Percentiles rank a stretch among this genome's conserved stretches.
phyloP scores from a whole-genome alignment of 2,113 vertebrate genomes.

The Bos taurus region ARS-UCD2.0 NC_037328.1:28613501-28614000 shows the following conservation, averaged over 20 bases:
- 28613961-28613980: fast-evolving
- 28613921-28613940: fast-evolving
- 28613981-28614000: background rate
- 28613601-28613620: background rate
- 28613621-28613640: background rate
- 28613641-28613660: background rate
- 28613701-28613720: background rate
- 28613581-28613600: background rate
- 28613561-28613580: background rate
- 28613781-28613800: background rate
- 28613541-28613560: background rate
- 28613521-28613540: background rate
- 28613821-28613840: background rate
- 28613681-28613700: background rate
- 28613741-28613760: background rate
- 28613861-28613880: background rate
- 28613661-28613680: background rate
- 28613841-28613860: background rate
- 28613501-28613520: background rate
- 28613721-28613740: background rate
- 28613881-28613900: background rate
- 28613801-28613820: fast-evolving
- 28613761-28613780: background rate
- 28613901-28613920: background rate
- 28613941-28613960: background rate